Percentiles rank a stretch among this genome's conserved stretches.
Conservation (phyloP, 2,797 vertebrate genomes). For the Cottoperca gobio region DNA sequence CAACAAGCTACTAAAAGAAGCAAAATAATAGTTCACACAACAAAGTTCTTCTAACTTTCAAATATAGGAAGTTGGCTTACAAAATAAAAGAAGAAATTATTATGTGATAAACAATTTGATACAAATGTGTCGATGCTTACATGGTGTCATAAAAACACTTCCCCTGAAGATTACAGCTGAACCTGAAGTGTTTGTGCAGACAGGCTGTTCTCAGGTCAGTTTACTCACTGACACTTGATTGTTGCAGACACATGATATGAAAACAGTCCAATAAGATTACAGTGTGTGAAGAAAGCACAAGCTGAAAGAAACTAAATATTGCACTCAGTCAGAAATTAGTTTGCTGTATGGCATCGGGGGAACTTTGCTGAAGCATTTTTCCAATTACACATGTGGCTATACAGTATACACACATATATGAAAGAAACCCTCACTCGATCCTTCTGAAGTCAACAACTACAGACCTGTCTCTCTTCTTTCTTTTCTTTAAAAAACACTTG, state of each 20-base stretch:
- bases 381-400: no score
- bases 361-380: no score
- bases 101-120: neutral
- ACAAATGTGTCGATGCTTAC: neutral
- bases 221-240: neutral
- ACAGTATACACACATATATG: no score
- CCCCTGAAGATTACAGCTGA: neutral
- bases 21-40: neutral
- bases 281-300: neutral
- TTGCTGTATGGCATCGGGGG: no score
- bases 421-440: no score
- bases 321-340: neutral
- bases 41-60: neutral
- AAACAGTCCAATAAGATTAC: neutral
- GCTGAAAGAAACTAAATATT: neutral
- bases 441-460: no score
- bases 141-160: neutral
- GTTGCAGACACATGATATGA: neutral
- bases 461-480: no score
- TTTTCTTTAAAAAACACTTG: no score
- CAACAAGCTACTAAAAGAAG: neutral
- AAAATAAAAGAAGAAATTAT: neutral
- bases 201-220: neutral
- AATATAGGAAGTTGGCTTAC: neutral
- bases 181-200: slow-evolving; percentile 10